Evolutionary conservation across 2,888 invertebrate genomes (phyloP).

Genomic region (Caradrina clavipalpis): DNA sequence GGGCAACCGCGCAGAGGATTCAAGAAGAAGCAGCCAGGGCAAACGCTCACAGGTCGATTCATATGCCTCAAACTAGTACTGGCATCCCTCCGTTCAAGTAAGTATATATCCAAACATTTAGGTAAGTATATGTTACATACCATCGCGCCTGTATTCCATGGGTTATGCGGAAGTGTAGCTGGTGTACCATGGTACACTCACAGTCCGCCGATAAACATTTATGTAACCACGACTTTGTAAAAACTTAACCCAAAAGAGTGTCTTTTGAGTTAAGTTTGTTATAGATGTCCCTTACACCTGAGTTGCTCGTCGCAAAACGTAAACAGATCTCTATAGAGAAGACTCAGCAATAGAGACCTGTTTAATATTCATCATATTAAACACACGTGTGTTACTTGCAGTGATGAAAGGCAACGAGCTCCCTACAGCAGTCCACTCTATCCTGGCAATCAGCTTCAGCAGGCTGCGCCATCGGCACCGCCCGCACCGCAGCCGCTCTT

Average conservation of each 20-base stretch:
- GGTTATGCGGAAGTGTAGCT: neutral
- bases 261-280: no score
- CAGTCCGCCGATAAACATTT: no score
- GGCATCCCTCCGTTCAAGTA: neutral
- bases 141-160: neutral
- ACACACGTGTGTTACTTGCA: constrained; percentile 41
- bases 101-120: neutral
- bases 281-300: no score
- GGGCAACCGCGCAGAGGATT: constrained; percentile 2
- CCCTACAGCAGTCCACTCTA: constrained; percentile 66
- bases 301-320: no score
- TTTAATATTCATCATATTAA: no score
- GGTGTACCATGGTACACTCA: neutral
- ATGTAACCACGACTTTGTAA: no score
- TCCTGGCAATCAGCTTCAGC: constrained; percentile 52
- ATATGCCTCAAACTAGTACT: neutral
- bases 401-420: constrained; percentile 60
- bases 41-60: neutral
- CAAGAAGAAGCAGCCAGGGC: neutral
- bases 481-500: neutral
- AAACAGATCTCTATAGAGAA: no score
- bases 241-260: no score
- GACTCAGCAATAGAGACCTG: no score
- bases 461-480: neutral
- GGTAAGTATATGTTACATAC: no score